Conservation (phyloP, 2,888 invertebrate species). For the Cantharis rustica region DNA sequence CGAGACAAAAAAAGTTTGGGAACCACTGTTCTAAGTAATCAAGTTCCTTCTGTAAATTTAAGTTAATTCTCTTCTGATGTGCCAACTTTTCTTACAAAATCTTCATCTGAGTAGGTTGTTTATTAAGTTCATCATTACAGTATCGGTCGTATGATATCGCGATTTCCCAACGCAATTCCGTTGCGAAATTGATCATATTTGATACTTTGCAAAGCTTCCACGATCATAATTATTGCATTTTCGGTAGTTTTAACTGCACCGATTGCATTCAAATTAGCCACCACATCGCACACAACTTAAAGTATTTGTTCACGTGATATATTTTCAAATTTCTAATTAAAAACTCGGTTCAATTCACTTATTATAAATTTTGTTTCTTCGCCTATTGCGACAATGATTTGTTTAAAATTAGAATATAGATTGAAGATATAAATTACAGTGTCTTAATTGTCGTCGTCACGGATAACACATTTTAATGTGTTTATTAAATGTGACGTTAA, state of each 20-base stretch:
- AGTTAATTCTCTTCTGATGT: conserved; percentile 60
- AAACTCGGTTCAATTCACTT: conserved; percentile 72
- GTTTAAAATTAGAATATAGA: background rate
- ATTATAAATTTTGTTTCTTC: conserved; percentile 73
- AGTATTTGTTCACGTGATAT: conserved; percentile 75
- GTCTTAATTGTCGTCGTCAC: background rate
- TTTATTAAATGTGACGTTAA: too few species aligned
- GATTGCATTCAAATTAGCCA: conserved; percentile 71
- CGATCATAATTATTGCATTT: conserved; percentile 32
- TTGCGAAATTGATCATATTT: conserved; percentile 38
- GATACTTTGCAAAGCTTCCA: conserved; percentile 37
- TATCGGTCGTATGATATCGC: conserved; percentile 75
- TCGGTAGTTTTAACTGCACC: conserved; percentile 56
- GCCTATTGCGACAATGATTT: conserved; percentile 59
- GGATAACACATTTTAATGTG: background rate
- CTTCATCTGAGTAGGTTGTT: conserved; percentile 60
- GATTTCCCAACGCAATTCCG: conserved; percentile 62
- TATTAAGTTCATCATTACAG: conserved; percentile 60
- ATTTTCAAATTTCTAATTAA: conserved; percentile 81
- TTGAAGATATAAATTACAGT: background rate
- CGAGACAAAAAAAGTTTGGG: too few species aligned
- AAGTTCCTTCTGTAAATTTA: conserved; percentile 20
- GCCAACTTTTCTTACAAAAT: conserved; percentile 64
- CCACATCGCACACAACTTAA: conserved; percentile 78
- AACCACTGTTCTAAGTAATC: conserved; percentile 15